These are phyloP conservation scores for Sitta carolinensis DNA, from an alignment of 2,797 vertebrate species.

Conservation along the genomic window DNA sequence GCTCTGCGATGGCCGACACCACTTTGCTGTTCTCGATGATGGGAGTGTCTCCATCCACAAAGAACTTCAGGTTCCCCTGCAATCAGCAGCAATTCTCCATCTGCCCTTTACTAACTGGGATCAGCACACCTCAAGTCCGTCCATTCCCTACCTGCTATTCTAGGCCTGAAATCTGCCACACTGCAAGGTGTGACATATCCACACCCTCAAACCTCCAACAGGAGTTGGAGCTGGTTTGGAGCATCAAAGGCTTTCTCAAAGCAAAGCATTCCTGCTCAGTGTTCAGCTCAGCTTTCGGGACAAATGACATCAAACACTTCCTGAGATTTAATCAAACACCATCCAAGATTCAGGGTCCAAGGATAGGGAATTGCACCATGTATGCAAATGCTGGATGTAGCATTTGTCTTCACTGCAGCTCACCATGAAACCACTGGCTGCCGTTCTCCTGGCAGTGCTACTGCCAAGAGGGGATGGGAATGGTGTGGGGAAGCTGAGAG, in stretches of 20 bases:
- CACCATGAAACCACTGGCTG: not conserved
- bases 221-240: not conserved
- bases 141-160: not conserved
- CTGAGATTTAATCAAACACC: not conserved
- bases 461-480: not conserved
- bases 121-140: not conserved
- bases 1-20: constrained; percentile 83
- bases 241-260: not conserved
- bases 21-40: constrained; percentile 88
- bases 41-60: constrained; percentile 87
- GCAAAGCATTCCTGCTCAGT: not conserved
- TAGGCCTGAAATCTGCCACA: not conserved
- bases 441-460: not conserved
- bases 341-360: not conserved
- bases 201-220: not conserved
- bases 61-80: constrained; percentile 93
- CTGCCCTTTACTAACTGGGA: not conserved
- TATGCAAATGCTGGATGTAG: not conserved
- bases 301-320: not conserved
- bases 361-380: not conserved
- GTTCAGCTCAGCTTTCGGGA: not conserved
- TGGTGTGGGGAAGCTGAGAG: not conserved
- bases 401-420: not conserved
- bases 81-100: not conserved
- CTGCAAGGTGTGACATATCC: not conserved